A percentile compares a stretch with the other conserved stretches of the same genome.
These are phyloP conservation scores for Nephila pilipes DNA, from an alignment of 1,140 invertebrate genomes.

Conservation along the genomic window DNA sequence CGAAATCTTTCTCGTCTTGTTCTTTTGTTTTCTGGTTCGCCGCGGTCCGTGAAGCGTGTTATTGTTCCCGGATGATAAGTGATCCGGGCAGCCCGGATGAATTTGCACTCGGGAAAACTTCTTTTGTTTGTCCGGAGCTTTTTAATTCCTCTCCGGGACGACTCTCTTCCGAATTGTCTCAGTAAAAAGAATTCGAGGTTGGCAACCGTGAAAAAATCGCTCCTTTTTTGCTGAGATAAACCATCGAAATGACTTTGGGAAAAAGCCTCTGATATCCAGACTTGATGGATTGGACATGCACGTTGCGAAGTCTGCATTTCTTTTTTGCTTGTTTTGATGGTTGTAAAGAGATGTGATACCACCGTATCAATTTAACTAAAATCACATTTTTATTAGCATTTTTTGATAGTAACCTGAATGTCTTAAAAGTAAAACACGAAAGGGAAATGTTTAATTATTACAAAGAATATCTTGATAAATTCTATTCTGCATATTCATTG, in stretches of 20 bases:
- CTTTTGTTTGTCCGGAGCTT: background rate
- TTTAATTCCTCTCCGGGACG: constrained; percentile 14
- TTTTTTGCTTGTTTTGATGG: too few relatives aligned
- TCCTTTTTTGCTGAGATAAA: background rate
- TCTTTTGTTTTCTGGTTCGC: background rate
- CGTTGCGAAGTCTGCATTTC: too few relatives aligned
- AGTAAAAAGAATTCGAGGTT: background rate
- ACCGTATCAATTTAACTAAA: too few relatives aligned
- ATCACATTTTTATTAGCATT: too few relatives aligned
- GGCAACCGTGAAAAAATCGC: background rate
- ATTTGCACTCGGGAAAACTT: background rate
- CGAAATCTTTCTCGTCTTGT: background rate
- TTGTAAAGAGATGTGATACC: too few relatives aligned
- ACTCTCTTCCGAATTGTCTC: background rate
- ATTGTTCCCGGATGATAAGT: constrained; percentile 52
- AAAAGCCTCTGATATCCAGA: too few relatives aligned
- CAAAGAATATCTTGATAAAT: too few relatives aligned
- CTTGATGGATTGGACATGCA: too few relatives aligned
- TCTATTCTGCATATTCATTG: too few relatives aligned
- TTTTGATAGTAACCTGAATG: too few relatives aligned
- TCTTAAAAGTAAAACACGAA: too few relatives aligned
- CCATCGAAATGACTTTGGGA: background rate
- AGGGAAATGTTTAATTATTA: too few relatives aligned
- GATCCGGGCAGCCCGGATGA: constrained; percentile 22
- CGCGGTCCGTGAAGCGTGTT: constrained; percentile 40